These are phyloP conservation scores for Phrynosoma platyrhinos DNA, from an alignment of 2,113 vertebrate species.

Conservation along the genomic window DNA sequence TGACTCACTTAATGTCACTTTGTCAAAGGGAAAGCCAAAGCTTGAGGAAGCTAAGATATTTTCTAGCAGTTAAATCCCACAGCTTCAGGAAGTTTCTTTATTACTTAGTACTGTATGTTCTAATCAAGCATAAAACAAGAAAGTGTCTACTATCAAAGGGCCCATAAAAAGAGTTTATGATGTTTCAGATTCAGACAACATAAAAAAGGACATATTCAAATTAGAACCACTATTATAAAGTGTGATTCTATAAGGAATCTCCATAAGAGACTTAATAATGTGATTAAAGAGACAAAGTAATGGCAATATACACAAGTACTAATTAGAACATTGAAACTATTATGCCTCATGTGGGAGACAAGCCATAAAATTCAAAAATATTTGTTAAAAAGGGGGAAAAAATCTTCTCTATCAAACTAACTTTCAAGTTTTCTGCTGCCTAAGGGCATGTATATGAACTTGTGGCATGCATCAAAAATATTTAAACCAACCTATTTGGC, in stretches of 20 bases:
- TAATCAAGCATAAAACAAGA: constrained; percentile 82
- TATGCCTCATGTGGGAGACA: constrained; percentile 83
- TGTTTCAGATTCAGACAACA: constrained; percentile 86
- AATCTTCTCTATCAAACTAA: constrained; percentile 71
- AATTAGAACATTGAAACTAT: constrained; percentile 87
- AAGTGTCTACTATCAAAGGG: constrained; percentile 84
- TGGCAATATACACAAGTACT: constrained; percentile 86
- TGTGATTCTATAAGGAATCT: constrained; percentile 85
- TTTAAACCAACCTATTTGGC: constrained; percentile 72
- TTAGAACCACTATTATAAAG: constrained; percentile 85
- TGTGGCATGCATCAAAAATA: constrained; percentile 75
- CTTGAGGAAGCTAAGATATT: constrained; percentile 48
- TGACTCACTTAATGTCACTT: constrained; percentile 41
- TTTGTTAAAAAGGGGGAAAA: constrained; percentile 68
- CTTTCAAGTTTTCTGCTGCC: constrained; percentile 81
- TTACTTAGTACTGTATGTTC: constrained; percentile 83
- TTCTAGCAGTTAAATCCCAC: constrained; percentile 72
- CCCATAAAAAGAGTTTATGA: constrained; percentile 86
- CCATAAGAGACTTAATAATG: constrained; percentile 85
- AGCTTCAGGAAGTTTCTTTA: constrained; percentile 81
- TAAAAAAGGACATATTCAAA: constrained; percentile 87
- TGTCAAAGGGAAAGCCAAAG: constrained; percentile 34
- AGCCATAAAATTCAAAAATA: constrained; percentile 87
- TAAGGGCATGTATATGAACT: constrained; percentile 80
- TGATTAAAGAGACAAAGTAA: constrained; percentile 88